A percentile compares a stretch with the other conserved stretches of the same genome.
phyloP scores from a whole-genome alignment of 2,113 vertebrate genomes.

The Gnathonemus longibarbis region DNA sequence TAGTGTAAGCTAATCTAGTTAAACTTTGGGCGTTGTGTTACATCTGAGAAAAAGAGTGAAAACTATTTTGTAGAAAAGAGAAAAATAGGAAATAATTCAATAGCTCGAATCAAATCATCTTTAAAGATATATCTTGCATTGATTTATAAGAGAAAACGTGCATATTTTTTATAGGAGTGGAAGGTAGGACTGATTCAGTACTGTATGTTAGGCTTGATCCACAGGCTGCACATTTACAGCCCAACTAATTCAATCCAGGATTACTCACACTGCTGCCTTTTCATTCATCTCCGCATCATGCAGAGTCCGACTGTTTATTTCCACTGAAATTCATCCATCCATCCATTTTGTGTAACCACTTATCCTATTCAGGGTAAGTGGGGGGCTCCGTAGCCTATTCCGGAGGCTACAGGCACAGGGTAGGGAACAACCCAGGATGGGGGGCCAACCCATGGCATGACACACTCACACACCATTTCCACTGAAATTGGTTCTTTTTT shows the following conservation, averaged over 20 bases:
- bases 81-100: not conserved
- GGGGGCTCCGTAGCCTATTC: not conserved
- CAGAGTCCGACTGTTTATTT: not conserved
- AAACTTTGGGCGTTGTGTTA: not conserved
- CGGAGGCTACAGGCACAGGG: not conserved
- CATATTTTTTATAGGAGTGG: not conserved
- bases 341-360: not conserved
- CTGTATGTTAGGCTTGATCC: constrained; percentile 7
- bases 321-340: not conserved
- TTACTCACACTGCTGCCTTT: constrained; percentile 19
- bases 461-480: not conserved
- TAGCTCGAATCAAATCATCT: not conserved
- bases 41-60: not conserved
- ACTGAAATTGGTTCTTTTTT: constrained; percentile 9
- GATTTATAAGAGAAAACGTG: not conserved
- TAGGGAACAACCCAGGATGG: not conserved
- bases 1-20: not conserved
- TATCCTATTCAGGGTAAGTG: not conserved
- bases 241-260: constrained; percentile 26
- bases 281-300: constrained; percentile 4
- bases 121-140: not conserved
- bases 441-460: not conserved
- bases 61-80: not conserved
- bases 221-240: constrained; percentile 20
- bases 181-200: constrained; percentile 2